Evolutionary conservation across 2,113 vertebrate species (phyloP), one percentile per base, ranked within the genome.

Genomic region (Malurus elegans): DNA sequence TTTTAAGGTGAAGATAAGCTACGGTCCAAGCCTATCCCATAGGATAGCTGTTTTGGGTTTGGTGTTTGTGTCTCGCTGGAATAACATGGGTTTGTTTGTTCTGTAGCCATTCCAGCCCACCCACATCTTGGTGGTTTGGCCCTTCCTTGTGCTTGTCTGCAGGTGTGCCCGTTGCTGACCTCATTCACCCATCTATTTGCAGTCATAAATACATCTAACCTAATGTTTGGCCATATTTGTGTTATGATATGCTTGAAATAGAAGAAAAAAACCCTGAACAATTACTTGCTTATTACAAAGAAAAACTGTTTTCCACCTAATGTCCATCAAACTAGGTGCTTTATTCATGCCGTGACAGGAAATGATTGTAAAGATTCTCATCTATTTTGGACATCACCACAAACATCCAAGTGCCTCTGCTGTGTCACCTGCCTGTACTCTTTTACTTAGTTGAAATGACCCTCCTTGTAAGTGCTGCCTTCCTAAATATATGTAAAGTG

Each of bases 121-220:
- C 96, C 92, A 94, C 96, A 95, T 79, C 89, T 95, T 79, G 40
- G 96, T 96, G 97, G 97, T 96, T 97, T 98, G 96, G 96, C 94
- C 76, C 92, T 95, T 96, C 91, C 51, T 88, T 47, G 50, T 90
- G 58, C 94, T 94, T 85, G 90, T 96, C 95, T 97, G 96, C 97
- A 98, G 97, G 97, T 98, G 97, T 97, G 97, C 86, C 95, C 58
- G 42, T 93, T 65, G 80, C 90, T 96, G 93, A 95, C 95, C 95
- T 97, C 92, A 94, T 65, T 95, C 88, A 82, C 79, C 93, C 80
- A 67, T 86, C 91, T 97, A 83, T 96, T 96, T 95, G 64, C 80
- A 94, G 95, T 94, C 93, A 92, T 86, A 96, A 97, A 95, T 95
- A 91, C 12, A 9, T 91, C 88, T 90, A 87, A 94, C 72, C 51